phyloP scores from a whole-genome alignment of 2,113 vertebrate genomes.

The Diadophis punctatus region DNA sequence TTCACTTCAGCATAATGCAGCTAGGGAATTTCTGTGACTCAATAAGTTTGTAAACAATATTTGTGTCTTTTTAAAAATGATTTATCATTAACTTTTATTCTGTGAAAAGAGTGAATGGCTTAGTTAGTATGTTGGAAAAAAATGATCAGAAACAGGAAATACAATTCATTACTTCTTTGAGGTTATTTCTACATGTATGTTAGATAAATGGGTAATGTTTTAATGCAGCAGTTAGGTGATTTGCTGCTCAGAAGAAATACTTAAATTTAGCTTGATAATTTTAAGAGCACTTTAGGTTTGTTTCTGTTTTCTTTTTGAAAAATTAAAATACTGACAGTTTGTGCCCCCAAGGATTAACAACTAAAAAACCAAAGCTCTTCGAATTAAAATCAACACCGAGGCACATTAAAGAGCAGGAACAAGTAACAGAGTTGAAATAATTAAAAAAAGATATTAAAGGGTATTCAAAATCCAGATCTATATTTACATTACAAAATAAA shows the following conservation, averaged over 20 bases:
- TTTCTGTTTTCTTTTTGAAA: background rate
- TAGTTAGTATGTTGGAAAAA: background rate
- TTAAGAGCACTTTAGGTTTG: background rate
- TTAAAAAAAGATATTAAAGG: background rate
- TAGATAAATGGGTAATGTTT: background rate
- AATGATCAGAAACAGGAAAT: background rate
- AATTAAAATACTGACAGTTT: background rate
- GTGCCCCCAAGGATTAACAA: background rate
- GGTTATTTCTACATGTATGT: background rate
- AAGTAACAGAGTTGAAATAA: background rate
- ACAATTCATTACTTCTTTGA: background rate
- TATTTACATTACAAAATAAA: background rate
- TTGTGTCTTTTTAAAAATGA: background rate
- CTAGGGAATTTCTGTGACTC: background rate
- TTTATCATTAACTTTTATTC: background rate
- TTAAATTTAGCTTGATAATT: background rate
- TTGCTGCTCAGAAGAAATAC: background rate
- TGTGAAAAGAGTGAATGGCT: background rate
- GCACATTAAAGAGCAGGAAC: conserved; percentile 16
- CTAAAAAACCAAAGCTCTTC: conserved; percentile 3
- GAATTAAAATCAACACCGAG: conserved; percentile 6
- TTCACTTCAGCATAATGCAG: background rate
- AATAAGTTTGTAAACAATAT: background rate
- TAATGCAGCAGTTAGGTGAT: background rate
- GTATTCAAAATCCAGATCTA: background rate